Evolutionary conservation across 2,888 invertebrate species (phyloP).

Genomic region (Monoplex corrugatus): DNA sequence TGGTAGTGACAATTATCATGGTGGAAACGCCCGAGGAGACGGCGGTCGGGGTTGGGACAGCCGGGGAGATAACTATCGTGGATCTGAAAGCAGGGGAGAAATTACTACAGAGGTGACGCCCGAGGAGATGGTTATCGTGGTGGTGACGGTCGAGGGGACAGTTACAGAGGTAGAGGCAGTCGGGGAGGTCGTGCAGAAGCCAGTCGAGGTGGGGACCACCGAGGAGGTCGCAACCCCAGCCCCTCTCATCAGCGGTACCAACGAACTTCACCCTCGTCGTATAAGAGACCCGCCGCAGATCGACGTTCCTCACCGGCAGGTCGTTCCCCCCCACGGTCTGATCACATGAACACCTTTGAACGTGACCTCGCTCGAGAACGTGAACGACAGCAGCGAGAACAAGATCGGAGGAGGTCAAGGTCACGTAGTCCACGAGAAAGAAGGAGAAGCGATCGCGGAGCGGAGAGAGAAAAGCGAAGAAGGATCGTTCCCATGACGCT

Average conservation of each 20-base stretch:
- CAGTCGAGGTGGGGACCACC: not conserved
- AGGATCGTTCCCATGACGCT: not conserved
- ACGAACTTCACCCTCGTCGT: constrained; percentile 36
- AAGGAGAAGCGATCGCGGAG: constrained; percentile 53
- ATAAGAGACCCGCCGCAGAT: too few species aligned
- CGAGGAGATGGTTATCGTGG: too few species aligned
- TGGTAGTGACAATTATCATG: not conserved
- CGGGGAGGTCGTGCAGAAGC: too few species aligned
- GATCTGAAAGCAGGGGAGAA: too few species aligned
- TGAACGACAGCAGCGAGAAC: constrained; percentile 69
- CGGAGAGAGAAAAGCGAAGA: too few species aligned
- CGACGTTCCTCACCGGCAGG: constrained; percentile 49
- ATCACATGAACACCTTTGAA: constrained; percentile 64
- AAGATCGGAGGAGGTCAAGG: constrained; percentile 53
- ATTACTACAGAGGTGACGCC: too few species aligned
- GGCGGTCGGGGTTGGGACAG: constrained; percentile 15
- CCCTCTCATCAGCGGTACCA: not conserved
- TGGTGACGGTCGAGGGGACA: too few species aligned
- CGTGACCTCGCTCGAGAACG: constrained; percentile 70
- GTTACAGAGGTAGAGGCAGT: too few species aligned
- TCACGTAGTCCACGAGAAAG: constrained; percentile 47
- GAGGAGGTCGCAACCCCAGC: too few species aligned
- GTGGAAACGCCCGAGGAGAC: too few species aligned
- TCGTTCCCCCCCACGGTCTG: constrained; percentile 51
- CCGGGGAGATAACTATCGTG: too few species aligned